Base-by-base conservation (phyloP, 2,888 invertebrate species). In the Tetragonula carbonaria region DNA sequence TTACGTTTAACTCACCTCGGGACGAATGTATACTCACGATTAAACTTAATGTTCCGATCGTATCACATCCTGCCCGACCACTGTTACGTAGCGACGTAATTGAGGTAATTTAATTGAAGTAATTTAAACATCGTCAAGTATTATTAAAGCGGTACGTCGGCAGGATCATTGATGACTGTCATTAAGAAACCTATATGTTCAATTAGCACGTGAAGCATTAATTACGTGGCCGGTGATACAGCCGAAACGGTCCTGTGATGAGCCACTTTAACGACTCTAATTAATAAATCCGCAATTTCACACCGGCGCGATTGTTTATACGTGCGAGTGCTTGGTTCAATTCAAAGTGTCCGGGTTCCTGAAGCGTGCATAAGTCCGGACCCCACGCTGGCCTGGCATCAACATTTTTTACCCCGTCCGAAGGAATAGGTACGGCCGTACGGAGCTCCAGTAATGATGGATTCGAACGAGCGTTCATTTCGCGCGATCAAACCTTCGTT, bases 381-480 rank as follows among this genome's bases (percentile, higher is more conserved):
- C 92, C 91, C 89, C 92, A 91, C 91, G 92, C 92, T 92, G 91
- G 86, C 86, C 91, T 89, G 89, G 87, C 91, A 86, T 91, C 89
- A 87, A 82, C 82, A 90, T 92, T 92, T 91, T 92, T 92, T 91
- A 87, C 85, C 75, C 78, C 86, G 84, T 87, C 88, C 84, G 66
- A 73, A 75, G 81, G 90, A 91, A 90, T 91, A 90, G 91, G 85
- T 87, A 87, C 86, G 83, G 84, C 81, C 16, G 86, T 86, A 78
- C 83, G 62, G 81, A 84, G 84, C 87, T 86, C 84, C 77, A 74
- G 90, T 91, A 91, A 91, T 84, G 91, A 91, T 88, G 91, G 92
- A 85, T 91, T 88, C 80, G 88, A 91, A 88, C 90, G 45, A 85
- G 67, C 90, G 85, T 65, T 70, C 74, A 79, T 85, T 78, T 75